These are phyloP conservation scores for Saccostrea glomerata DNA, from an alignment of 1,140 invertebrate species.

Conservation along the genomic window DNA sequence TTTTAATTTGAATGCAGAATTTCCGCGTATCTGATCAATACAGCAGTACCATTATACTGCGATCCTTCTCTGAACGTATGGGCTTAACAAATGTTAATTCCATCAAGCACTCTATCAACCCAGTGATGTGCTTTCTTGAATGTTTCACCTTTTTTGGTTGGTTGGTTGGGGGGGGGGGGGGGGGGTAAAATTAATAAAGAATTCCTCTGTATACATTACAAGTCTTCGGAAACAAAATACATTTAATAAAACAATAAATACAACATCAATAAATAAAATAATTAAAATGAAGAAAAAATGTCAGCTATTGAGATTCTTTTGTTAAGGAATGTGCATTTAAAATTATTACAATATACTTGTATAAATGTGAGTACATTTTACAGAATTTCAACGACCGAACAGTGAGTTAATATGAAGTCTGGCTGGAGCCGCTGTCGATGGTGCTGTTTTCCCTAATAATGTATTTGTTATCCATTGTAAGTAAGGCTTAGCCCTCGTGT, in stretches of 20 bases:
- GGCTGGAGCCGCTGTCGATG: background rate
- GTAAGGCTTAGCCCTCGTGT: background rate
- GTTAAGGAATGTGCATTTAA: background rate
- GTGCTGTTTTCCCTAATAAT: background rate
- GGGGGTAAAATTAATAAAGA: no score
- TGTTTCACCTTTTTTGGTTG: no score
- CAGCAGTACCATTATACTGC: no score
- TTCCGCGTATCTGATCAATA: no score
- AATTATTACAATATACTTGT: background rate
- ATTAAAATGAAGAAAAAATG: background rate
- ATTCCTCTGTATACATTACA: background rate
- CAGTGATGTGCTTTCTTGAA: no score
- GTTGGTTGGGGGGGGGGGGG: no score
- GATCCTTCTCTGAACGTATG: no score
- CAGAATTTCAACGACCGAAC: background rate
- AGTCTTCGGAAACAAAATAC: background rate
- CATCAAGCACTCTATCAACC: no score
- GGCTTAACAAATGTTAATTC: no score
- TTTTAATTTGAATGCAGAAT: no score
- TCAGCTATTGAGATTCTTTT: conserved; percentile 5
- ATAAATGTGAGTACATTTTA: background rate
- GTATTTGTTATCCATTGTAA: conserved; percentile 21
- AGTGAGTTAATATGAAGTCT: background rate
- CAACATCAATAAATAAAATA: conserved; percentile 17
- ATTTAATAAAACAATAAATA: conserved; percentile 32